A percentile compares a stretch with the other conserved stretches of the same genome.
phyloP scores from a whole-genome alignment of 2,797 vertebrate species.

The Neosilurus hyrtlii region DNA sequence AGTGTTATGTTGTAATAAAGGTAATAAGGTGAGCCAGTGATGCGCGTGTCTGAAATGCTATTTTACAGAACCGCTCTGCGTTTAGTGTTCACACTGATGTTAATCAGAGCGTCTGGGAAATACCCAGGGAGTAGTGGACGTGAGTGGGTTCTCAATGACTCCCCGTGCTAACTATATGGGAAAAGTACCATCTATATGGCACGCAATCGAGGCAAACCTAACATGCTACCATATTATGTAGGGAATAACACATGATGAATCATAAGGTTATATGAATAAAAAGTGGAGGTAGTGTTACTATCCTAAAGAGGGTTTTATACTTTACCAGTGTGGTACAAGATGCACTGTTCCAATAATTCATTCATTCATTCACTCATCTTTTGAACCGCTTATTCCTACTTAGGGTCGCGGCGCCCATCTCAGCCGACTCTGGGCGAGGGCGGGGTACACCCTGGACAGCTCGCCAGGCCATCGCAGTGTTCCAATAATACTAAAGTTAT shows the following conservation, averaged over 20 bases:
- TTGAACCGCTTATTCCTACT: no score
- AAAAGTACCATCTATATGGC: neutral
- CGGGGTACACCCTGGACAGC: no score
- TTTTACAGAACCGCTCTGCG: neutral
- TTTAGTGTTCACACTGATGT: neutral
- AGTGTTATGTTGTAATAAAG: neutral
- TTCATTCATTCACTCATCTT: no score
- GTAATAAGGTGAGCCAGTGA: neutral
- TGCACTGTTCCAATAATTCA: no score
- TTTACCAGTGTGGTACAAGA: no score
- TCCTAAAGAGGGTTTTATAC: no score
- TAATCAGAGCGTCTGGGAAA: neutral
- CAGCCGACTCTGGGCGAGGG: no score
- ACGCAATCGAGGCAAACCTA: no score
- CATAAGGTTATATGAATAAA: neutral
- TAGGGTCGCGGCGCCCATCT: no score
- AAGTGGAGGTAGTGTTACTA: no score
- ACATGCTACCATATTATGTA: neutral
- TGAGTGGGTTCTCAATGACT: neutral
- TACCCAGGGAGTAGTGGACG: slow-evolving; percentile 2
- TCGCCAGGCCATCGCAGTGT: no score
- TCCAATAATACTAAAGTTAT: no score
- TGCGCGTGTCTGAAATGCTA: neutral
- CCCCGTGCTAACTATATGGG: neutral
- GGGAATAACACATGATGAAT: neutral